Conservation (phyloP, 2,888 invertebrate genomes). For the Gari tellinella region DNA sequence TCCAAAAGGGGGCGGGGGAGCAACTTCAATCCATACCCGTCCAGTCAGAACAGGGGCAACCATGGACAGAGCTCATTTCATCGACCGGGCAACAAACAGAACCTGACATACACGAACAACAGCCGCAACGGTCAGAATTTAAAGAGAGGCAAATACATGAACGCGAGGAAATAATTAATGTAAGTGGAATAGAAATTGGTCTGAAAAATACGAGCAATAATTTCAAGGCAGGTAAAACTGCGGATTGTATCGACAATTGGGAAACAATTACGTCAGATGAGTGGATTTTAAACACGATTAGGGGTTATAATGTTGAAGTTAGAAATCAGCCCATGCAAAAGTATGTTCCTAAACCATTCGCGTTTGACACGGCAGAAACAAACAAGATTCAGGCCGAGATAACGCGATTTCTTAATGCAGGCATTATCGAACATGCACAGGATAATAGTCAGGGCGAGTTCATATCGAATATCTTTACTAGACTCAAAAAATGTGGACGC, state of each 20-base stretch:
- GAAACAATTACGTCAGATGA: constrained; percentile 14
- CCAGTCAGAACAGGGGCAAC: background rate
- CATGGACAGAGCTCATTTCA: background rate
- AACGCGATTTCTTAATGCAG: constrained; percentile 9
- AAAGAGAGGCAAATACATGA: background rate
- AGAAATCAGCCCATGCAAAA: constrained; percentile 11
- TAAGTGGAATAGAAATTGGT: constrained; percentile 11
- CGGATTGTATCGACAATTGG: constrained; percentile 7
- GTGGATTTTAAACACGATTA: constrained; percentile 24
- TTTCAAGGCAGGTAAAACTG: constrained; percentile 26
- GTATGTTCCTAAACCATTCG: constrained; percentile 11
- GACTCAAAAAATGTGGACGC: constrained; percentile 21
- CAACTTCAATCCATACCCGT: background rate
- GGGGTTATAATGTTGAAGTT: constrained; percentile 18
- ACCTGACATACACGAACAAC: background rate
- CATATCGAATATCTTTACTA: constrained; percentile 25
- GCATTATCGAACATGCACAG: constrained; percentile 17
- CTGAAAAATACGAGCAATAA: constrained; percentile 8
- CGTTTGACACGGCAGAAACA: constrained; percentile 5
- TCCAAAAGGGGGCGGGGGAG: constrained; percentile 11
- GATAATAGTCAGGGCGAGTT: constrained; percentile 5
- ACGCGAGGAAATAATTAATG: constrained; percentile 1
- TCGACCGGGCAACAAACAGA: background rate
- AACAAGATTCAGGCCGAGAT: constrained; percentile 17
- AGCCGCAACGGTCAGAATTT: background rate